Base-by-base conservation (phyloP, 2,888 invertebrate genomes). In the Loripinus fragilis region DNA sequence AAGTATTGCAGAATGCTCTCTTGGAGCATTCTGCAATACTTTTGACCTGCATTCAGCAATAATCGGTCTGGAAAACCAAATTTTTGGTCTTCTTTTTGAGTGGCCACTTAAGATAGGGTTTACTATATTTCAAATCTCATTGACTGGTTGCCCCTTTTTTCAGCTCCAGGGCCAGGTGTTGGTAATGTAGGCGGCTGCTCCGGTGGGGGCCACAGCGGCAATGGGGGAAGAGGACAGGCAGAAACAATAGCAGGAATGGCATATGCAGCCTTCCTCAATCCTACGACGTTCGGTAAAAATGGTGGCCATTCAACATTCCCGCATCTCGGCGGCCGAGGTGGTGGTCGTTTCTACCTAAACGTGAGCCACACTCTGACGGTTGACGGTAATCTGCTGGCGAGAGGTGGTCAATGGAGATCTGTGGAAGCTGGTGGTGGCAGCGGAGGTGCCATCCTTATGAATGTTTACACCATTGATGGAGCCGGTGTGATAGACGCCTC, bases 201-300 rank as follows among this genome's bases (percentile, higher is more conserved):
- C 10, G 90, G 90, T 15, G 90, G 81, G 50, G 89, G 90, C 70
- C 89, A 90, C 75, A 89, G 87, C 70, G 88, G 89, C 1, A 85
- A 85, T 75, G 90, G 89, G 66, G 89, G 90, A 74, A 85, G 84
- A 79, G 90, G 88, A 80, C 80, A 86, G 77, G 81, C 74, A 30
- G 76, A 82, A 55, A 30, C 67, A 15, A 38, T 66, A 8, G 83
- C 81, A 12, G 89, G 89, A 25, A 77, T 77, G 1, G 72, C 87
- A 17, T 86, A 90, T 75, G 89, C 86, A 41, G 87, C 85, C 20
- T 89, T 87, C 79, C 68, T 85, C 23, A 67, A 78, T 45, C 90
- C 90, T 20, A 76, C 75, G 3, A 68, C 71, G 7, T 90, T 87
- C 76, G 90, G 90, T 50, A 88, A 86, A 73, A 86, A 88, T 82